These are phyloP conservation scores for Aphelenchoides bicaudatus DNA, from an alignment of 2,888 invertebrate species.

Conservation along the genomic window DNA sequence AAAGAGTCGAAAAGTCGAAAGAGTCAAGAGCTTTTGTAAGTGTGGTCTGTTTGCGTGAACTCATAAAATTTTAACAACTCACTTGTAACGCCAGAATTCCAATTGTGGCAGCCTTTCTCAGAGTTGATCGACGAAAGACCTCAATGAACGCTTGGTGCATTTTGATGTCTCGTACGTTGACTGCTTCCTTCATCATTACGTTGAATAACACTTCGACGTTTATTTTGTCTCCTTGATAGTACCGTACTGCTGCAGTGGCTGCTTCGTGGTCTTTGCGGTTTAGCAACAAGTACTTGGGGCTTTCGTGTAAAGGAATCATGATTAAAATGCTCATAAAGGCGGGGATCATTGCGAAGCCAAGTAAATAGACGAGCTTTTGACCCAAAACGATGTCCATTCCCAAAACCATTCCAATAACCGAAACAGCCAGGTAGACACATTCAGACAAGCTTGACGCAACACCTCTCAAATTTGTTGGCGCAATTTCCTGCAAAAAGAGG, in stretches of 20 bases:
- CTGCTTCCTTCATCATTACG: constrained; percentile 39
- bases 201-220: constrained; percentile 29
- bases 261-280: constrained; percentile 31
- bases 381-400: constrained; percentile 38
- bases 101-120: constrained; percentile 38
- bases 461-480: constrained; percentile 41
- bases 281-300: constrained; percentile 42
- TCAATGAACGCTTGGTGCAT: constrained; percentile 30
- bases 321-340: constrained; percentile 39
- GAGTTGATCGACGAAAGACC: constrained; percentile 29
- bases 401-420: constrained; percentile 41
- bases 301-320: constrained; percentile 42
- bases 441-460: constrained; percentile 40
- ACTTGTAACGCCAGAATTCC: constrained; percentile 39
- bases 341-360: constrained; percentile 38
- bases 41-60: neutral
- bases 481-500: constrained; percentile 45
- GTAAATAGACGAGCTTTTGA: constrained; percentile 12
- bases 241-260: constrained; percentile 33
- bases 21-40: too few relatives aligned
- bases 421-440: constrained; percentile 34
- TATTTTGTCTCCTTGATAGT: constrained; percentile 33
- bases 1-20: constrained; percentile 2
- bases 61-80: constrained; percentile 2
- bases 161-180: constrained; percentile 29